Evolutionary conservation across 2,113 vertebrate genomes (phyloP), one percentile per base, ranked within the genome.

Genomic region (Pelodiscus sinensis): DNA sequence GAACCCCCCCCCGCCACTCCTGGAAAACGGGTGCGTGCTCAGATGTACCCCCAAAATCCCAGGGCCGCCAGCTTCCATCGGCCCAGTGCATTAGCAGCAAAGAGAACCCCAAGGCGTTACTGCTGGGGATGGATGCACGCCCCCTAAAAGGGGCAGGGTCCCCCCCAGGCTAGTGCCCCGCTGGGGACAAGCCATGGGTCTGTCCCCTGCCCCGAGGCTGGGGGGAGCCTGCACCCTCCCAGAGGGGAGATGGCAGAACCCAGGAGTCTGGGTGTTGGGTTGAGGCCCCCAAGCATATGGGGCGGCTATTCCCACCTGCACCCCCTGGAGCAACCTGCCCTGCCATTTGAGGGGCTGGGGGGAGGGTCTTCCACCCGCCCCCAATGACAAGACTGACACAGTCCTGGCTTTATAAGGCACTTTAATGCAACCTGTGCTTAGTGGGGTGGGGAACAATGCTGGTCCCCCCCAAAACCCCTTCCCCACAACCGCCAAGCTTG

Each of bases 1-100:
- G 29, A 54, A 7, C 27, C 79, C 24, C 27, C 19, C 50, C 22
- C 19, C 9, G 9, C 13, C 38, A 44, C 52, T 18, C 29, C 62
- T 27, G 1, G 8, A 29, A n/a, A 22, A 25, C 1, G 22, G 9
- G 57, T 22, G 24, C 6, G 55, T 8, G 16, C 55, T 6, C 5
- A 13, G 9, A 2, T 27, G 14, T 29, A 68, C 62, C 31, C 31
- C 62, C 18, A n/a, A 68, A n/a, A 19, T 68, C 62, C n/a, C 15
- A 9, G 62, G 62, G 15, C 31, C 8, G 62, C 31, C 65, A n/a
- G 31, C 31, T n/a, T 29, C 13, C 15, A 18, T n/a, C 15, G 18
- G 31, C 15, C 31, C 62, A n/a, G 4, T 16, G 14, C 15, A 12
- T 31, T 31, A 13, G 27, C 27, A 31, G 27, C 13, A 65, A 65